Evolutionary conservation across 2,888 invertebrate species (phyloP).

Genomic region (Mythimna loreyi): DNA sequence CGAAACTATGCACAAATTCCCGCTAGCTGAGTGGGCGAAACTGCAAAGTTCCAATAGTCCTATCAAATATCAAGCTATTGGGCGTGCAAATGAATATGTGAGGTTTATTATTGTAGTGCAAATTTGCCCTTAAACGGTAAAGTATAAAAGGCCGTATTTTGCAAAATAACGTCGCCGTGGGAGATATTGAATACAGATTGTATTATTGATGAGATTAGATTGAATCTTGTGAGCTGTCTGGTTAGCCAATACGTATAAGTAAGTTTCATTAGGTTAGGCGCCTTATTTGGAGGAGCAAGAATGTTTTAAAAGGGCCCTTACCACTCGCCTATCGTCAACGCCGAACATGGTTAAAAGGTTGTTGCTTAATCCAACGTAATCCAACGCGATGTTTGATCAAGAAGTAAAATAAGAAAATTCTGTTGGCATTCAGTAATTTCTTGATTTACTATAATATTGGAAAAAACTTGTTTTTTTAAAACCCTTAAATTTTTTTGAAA

Average conservation of each 20-base stretch:
- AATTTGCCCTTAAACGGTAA: constrained; percentile 52
- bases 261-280: constrained; percentile 3
- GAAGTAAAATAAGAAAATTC: too few relatives aligned
- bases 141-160: constrained; percentile 50
- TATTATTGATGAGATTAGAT: constrained; percentile 48
- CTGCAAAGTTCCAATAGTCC: constrained; percentile 20
- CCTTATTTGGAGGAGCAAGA: constrained; percentile 18
- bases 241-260: constrained; percentile 32
- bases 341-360: too few relatives aligned
- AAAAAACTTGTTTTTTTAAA: too few relatives aligned
- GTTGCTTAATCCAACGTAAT: too few relatives aligned
- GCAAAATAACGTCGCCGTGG: constrained; percentile 33
- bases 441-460: too few relatives aligned
- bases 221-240: constrained; percentile 42
- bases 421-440: too few relatives aligned
- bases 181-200: constrained; percentile 47
- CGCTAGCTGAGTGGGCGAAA: constrained; percentile 34
- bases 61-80: constrained; percentile 35
- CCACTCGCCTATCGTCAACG: too few relatives aligned
- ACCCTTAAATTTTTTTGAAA: too few relatives aligned
- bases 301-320: background rate
- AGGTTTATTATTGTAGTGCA: constrained; percentile 52
- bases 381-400: too few relatives aligned
- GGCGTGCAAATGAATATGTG: constrained; percentile 51
- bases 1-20: constrained; percentile 14